phyloP scores from a whole-genome alignment of 2,888 invertebrate species.

The Hypena proboscidalis region DNA sequence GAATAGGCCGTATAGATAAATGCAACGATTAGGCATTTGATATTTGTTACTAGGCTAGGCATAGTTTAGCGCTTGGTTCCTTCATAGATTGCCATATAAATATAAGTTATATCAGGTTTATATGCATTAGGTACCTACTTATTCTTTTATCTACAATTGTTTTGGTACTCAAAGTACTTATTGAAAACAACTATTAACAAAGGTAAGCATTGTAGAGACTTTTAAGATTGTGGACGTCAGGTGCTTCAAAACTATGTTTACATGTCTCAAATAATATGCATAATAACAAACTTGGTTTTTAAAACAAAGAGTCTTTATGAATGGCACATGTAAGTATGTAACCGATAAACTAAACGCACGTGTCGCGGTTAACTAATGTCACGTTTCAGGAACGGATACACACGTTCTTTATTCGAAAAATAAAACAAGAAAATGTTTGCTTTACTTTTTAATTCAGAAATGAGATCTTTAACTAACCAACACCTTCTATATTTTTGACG shows the following conservation, averaged over 20 bases:
- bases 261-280: constrained; percentile 13
- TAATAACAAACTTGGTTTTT: constrained; percentile 21
- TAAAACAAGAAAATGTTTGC: too few relatives aligned
- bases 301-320: constrained; percentile 34
- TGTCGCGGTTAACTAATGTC: constrained; percentile 29
- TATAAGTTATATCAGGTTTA: too few relatives aligned
- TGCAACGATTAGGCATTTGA: background rate
- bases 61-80: background rate
- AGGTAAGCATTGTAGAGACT: too few relatives aligned
- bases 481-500: too few relatives aligned
- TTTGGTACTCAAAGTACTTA: too few relatives aligned
- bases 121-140: too few relatives aligned
- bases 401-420: background rate
- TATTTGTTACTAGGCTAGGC: constrained; percentile 14
- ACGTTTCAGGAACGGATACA: constrained; percentile 23
- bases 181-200: too few relatives aligned
- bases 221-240: too few relatives aligned
- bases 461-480: too few relatives aligned
- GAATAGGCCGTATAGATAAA: constrained; percentile 17
- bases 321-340: constrained; percentile 12
- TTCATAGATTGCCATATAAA: too few relatives aligned
- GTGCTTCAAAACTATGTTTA: background rate
- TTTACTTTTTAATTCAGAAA: too few relatives aligned
- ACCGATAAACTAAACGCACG: constrained; percentile 40
- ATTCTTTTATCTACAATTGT: too few relatives aligned